A percentile compares a stretch with the other conserved stretches of the same genome.
Conservation (phyloP, 2,797 vertebrate genomes). For the Chaetophractus vellerosus region DNA sequence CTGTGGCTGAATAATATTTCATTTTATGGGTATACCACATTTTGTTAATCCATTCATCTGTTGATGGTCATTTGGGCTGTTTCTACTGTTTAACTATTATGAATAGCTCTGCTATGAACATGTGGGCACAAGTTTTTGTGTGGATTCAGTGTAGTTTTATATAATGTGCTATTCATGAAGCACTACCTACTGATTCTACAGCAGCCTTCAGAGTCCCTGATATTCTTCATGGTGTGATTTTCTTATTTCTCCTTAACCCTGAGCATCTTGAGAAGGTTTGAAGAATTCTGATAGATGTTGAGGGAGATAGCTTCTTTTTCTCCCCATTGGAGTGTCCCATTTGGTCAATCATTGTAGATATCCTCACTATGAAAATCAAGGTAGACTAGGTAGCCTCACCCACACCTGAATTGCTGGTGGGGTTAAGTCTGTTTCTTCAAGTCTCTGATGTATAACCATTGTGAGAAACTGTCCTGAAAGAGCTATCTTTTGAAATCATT, state of each 20-base stretch:
- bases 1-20: not conserved
- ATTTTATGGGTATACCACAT: not conserved
- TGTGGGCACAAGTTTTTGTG: not conserved
- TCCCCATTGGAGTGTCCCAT: not conserved
- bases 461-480: not conserved
- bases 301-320: conserved; percentile 53
- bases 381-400: not conserved
- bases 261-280: not conserved
- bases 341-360: not conserved
- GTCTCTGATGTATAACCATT: not conserved
- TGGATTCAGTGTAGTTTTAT: not conserved
- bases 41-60: not conserved
- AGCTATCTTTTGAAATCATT: not conserved
- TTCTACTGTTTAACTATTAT: not conserved
- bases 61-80: not conserved
- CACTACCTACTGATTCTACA: not conserved
- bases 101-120: not conserved
- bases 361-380: not conserved
- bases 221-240: not conserved
- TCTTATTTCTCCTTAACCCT: conserved; percentile 40
- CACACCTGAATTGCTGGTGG: not conserved
- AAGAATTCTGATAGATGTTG: not conserved
- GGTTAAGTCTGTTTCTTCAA: not conserved
- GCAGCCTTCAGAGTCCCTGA: not conserved
- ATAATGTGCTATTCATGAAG: conserved; percentile 3